A percentile compares a stretch with the other conserved stretches of the same genome.
phyloP scores from a whole-genome alignment of 1,140 invertebrate species.

The Brachionus paranguensis region DNA sequence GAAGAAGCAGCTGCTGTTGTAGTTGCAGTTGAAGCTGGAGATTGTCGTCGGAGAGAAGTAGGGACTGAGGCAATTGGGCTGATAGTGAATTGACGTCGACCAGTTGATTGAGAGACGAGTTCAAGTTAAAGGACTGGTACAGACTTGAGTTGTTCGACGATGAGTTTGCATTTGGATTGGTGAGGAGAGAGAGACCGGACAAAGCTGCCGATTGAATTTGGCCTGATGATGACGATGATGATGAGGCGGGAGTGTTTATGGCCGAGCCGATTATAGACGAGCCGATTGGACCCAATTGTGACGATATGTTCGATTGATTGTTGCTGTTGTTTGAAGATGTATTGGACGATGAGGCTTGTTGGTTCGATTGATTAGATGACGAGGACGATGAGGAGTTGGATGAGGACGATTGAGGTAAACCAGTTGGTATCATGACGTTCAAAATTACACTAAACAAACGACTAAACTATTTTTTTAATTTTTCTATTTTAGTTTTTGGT shows the following conservation, averaged over 20 bases:
- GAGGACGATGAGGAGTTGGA: neutral
- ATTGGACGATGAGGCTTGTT: neutral
- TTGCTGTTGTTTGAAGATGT: neutral
- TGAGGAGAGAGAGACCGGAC: neutral
- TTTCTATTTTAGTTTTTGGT: neutral
- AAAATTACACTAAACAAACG: neutral
- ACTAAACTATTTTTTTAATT: neutral
- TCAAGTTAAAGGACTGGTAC: neutral
- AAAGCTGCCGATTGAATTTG: neutral
- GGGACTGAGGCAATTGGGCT: constrained; percentile 25
- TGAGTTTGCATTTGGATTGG: neutral
- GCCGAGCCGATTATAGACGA: constrained; percentile 4
- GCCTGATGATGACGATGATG: neutral
- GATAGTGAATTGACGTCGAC: neutral
- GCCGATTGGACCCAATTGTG: constrained; percentile 29
- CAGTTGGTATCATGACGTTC: constrained; percentile 17
- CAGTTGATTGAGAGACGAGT: neutral
- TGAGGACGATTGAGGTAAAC: constrained; percentile 35
- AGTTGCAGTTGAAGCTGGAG: constrained; percentile 31
- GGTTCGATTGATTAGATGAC: neutral
- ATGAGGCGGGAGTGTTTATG: neutral
- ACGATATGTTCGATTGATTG: neutral
- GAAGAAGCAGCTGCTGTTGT: constrained; percentile 17
- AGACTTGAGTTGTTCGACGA: neutral
- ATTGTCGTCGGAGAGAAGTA: neutral